Conservation (phyloP, 2,113 vertebrate genomes). For the Pseudorectes ferrugineus region DNA sequence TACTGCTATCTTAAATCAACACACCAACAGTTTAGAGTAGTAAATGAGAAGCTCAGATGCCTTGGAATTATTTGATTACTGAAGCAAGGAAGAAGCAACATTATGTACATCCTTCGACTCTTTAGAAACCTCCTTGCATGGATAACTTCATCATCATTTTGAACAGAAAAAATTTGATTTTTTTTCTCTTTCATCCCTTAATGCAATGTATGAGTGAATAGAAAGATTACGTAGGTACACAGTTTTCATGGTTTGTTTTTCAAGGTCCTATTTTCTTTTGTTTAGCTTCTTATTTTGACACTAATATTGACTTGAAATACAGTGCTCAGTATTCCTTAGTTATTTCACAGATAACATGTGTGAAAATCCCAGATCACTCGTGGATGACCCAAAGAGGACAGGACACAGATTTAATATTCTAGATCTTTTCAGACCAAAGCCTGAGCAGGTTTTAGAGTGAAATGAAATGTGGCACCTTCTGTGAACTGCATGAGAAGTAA, state of each 20-base stretch:
- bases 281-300: background rate
- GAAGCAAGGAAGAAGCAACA: constrained; percentile 26
- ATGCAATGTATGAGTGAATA: background rate
- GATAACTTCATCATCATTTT: background rate
- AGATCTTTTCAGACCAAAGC: background rate
- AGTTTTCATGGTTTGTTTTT: background rate
- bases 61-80: background rate
- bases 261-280: background rate
- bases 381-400: background rate
- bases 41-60: background rate
- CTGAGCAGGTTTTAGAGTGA: background rate
- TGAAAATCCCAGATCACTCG: background rate
- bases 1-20: constrained; percentile 18
- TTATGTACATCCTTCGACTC: background rate
- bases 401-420: background rate
- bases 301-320: background rate
- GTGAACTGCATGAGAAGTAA: background rate
- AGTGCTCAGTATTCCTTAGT: background rate
- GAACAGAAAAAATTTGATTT: background rate
- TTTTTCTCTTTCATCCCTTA: background rate
- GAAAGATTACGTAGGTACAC: background rate
- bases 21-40: background rate
- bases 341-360: background rate
- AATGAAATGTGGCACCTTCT: background rate
- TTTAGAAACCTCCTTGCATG: background rate